These are phyloP conservation scores for Chalcis sispes DNA, from an alignment of 2,888 invertebrate species.

Conservation along the genomic window DNA sequence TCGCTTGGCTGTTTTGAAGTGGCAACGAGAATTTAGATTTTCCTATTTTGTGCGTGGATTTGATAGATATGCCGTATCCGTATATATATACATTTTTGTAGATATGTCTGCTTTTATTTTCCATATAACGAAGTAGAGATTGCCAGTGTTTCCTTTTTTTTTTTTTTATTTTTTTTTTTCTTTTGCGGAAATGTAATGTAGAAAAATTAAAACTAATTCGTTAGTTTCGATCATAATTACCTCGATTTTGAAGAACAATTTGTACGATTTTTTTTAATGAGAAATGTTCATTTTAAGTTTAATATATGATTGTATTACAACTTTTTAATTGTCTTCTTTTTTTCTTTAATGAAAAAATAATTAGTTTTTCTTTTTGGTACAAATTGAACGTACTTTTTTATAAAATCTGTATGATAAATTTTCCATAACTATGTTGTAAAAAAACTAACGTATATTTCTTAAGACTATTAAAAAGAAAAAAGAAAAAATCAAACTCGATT, in stretches of 20 bases:
- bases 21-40: neutral
- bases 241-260: neutral
- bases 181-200: neutral
- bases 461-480: too few relatives aligned
- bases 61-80: neutral
- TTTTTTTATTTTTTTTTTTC: conserved; percentile 1
- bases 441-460: too few relatives aligned
- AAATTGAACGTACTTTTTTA: too few relatives aligned
- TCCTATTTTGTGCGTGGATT: neutral
- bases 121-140: too few relatives aligned
- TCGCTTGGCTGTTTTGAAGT: neutral
- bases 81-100: neutral
- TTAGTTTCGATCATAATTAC: neutral
- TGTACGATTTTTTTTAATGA: too few relatives aligned
- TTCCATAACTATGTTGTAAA: too few relatives aligned
- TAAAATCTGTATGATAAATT: too few relatives aligned
- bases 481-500: too few relatives aligned
- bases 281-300: neutral
- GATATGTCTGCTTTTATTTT: conserved; percentile 16
- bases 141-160: neutral
- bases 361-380: too few relatives aligned
- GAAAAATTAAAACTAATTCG: conserved; percentile 11
- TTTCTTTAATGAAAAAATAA: too few relatives aligned
- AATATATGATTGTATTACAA: conserved; percentile 2
- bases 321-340: too few relatives aligned